A percentile compares a stretch with the other conserved stretches of the same genome.
Conservation (phyloP, 2,797 vertebrate species). For the Falco cherrug region DNA sequence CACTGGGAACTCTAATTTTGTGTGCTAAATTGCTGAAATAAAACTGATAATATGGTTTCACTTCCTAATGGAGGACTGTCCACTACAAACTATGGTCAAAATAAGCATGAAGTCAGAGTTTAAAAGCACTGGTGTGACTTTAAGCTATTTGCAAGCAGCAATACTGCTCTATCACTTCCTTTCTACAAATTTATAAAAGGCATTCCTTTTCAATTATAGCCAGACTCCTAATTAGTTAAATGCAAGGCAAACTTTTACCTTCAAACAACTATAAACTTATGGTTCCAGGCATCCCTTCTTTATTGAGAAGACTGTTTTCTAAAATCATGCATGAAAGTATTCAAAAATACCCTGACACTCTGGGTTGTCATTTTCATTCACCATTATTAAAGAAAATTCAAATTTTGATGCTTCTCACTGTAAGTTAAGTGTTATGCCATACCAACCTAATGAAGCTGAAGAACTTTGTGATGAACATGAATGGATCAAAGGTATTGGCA, state of each 20-base stretch:
- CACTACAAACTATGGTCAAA: neutral
- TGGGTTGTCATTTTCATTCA: neutral
- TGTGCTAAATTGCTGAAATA: neutral
- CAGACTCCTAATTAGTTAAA: neutral
- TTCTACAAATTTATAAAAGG: neutral
- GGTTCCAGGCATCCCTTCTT: neutral
- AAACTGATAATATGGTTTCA: neutral
- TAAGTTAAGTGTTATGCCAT: neutral
- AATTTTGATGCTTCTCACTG: neutral
- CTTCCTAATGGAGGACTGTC: neutral
- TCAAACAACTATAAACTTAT: neutral
- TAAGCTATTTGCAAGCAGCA: neutral
- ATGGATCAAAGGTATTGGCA: neutral
- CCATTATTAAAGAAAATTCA: neutral
- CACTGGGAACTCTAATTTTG: neutral
- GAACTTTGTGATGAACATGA: neutral
- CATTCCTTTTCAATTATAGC: neutral
- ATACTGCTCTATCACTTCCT: neutral
- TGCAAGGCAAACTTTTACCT: neutral
- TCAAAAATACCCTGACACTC: rapidly evolving
- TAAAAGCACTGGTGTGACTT: neutral
- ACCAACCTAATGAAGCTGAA: neutral
- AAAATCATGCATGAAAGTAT: neutral
- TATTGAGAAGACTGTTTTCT: neutral
- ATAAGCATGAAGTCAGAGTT: neutral